Conservation (phyloP, 2,797 vertebrate genomes). For the Ibycter americanus region DNA sequence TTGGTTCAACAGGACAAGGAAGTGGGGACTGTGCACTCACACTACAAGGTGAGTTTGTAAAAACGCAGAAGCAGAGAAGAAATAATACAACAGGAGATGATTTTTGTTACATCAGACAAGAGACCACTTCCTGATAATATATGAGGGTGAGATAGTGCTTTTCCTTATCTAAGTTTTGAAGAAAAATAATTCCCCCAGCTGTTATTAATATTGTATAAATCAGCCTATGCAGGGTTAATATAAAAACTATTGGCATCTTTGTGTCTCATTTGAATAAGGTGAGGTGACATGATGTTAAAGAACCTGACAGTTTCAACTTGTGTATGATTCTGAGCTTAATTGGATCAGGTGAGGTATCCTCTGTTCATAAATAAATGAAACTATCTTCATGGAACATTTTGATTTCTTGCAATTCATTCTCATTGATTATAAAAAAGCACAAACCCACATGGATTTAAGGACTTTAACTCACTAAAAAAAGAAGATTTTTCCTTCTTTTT, state of each 20-base stretch:
- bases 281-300: not conserved
- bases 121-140: not conserved
- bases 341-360: fast-evolving
- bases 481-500: not conserved
- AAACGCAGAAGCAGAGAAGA: not conserved
- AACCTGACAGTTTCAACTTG: not conserved
- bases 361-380: not conserved
- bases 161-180: not conserved
- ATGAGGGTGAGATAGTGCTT: not conserved
- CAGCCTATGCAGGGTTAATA: not conserved
- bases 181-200: not conserved
- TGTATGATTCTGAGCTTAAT: not conserved
- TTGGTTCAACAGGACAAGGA: not conserved
- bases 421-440: not conserved
- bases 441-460: not conserved
- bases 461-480: not conserved
- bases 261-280: not conserved
- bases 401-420: not conserved
- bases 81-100: not conserved
- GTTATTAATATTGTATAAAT: not conserved
- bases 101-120: not conserved
- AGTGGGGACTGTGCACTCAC: not conserved
- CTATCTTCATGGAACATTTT: not conserved
- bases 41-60: not conserved
- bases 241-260: not conserved